Percentiles rank a stretch among this genome's conserved stretches.
phyloP scores from a whole-genome alignment of 2,113 vertebrate genomes.

The Gymnobelideus leadbeateri region DNA sequence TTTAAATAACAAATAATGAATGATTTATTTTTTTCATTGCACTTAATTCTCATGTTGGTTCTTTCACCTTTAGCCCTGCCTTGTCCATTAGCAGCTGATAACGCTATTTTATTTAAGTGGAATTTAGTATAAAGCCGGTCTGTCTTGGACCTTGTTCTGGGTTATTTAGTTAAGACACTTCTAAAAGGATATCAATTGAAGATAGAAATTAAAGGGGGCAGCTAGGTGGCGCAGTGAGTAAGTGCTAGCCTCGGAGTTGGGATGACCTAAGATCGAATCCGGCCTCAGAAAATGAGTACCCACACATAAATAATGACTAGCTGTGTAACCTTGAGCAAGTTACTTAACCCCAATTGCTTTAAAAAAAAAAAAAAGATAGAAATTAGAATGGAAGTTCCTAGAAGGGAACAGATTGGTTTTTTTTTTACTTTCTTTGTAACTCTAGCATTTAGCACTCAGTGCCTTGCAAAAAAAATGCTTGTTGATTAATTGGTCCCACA shows the following conservation, averaged over 20 bases:
- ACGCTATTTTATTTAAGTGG: conserved; percentile 23
- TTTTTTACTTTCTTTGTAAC: neutral
- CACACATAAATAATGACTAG: too few relatives aligned
- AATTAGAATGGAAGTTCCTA: conserved; percentile 23
- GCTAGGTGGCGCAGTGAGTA: too few relatives aligned
- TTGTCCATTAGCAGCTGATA: neutral
- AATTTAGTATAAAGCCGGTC: neutral
- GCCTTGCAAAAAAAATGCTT: neutral
- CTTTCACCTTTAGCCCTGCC: neutral
- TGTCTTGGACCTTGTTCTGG: neutral
- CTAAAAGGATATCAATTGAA: neutral
- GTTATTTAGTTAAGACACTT: neutral
- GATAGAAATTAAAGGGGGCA: conserved; percentile 28
- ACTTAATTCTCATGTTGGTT: neutral
- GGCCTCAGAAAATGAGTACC: too few relatives aligned
- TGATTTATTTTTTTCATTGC: neutral
- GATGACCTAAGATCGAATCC: too few relatives aligned
- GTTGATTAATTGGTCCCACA: neutral
- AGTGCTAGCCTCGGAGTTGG: too few relatives aligned
- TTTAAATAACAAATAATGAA: neutral
- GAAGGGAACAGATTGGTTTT: neutral
- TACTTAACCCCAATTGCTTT: too few relatives aligned
- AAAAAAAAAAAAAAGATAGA: too few relatives aligned
- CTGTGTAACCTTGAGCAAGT: too few relatives aligned
- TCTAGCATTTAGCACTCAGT: neutral